Base-by-base conservation (phyloP, 2,888 invertebrate species). In the Cryptocephalus moraei region DNA sequence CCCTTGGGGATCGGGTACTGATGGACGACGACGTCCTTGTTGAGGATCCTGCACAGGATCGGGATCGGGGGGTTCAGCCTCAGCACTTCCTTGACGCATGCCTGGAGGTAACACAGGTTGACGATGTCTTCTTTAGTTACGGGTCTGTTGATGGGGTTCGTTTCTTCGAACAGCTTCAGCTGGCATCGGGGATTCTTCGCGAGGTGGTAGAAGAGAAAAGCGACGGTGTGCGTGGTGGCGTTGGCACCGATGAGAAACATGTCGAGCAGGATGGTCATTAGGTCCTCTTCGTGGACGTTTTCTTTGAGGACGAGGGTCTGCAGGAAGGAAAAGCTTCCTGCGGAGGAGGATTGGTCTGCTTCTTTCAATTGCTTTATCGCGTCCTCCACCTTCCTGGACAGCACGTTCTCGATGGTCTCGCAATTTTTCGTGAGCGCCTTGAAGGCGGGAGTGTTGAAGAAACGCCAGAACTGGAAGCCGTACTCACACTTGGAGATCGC, bases 11-110 rank as follows among this genome's bases (percentile, higher is more conserved):
- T 70, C 73, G 74, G 53, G 59, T 81, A 83, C 60, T 75, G 76
- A 55, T 82, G 79, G 53, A 83, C 64, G 38, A 71, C 72, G 41
- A 81, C 75, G 56, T 78, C 77, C 56, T 75, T 77, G 6, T 77
- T 75, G 4, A 82, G 62, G 43, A 80, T 68, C 53, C 83, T 73
- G 33, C 77, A 78, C 11, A 82, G 62, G 41, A 80, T 71, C 3
- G 82, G 82, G 56, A 83, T 80, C 1, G 82, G 79, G n/a, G 82
- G 81, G 46, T 76, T 75, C 53, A 83, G 69, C 62, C 82, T 72
- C 46, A 82, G 64, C 44, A 78, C 77, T 57, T 83, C 82, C 55
- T 77, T 78, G 41, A 82, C 72, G 55, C 81, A 82, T 1, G 82
- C 81, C 62, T 77, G 76, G 32, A 82, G 66, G 59, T 79, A 82